Evolutionary conservation across 2,888 invertebrate species (phyloP), one percentile per base, ranked within the genome.

Genomic region (Cheilosia variabilis): DNA sequence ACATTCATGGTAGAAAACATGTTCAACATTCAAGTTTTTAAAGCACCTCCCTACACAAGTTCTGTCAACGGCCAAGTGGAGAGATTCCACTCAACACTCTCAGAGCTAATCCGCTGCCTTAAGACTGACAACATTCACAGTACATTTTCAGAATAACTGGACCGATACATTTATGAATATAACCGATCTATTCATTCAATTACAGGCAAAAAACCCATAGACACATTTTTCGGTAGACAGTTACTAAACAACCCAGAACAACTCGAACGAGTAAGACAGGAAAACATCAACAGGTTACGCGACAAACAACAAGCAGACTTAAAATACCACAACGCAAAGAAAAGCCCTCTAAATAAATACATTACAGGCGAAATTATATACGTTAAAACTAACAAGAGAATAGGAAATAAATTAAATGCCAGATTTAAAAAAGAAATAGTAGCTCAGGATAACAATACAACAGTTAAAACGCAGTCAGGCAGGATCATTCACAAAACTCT

Each of bases 281-380:
- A 76, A 65, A 66, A 41, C 24, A 43, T 60, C 9, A 52, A 66
- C 34, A 41, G 43, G 77, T 65, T 27, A 50, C 80, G 57, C 65
- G 55, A 63, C 31, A 87, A 81, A 58, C 83, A 81, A 63, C 4
- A 63, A 45, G 65, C 57, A 66, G 84, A 87, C n/a, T 27, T 81
- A 17, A 50, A 55, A 52, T 53, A 71, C n/a, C 83, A 80, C 52
- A 87, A 84, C 15, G 47, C 45, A 34, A 47, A 31, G 45, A 81
- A 78, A 60, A 65, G 24, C 15, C 62, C 68, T 9, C 55, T 73
- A 34, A 87, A 81, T 68, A 47, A 41, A 58, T 65, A 41, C 22
- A 47, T 72, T 13, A 22, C 34, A 24, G 71, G 75, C n/a, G 45
- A 82, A 57, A 62, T 57, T n/a, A 68, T 68, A 17, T 68, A 55